Conservation (phyloP, 2,888 invertebrate genomes). For the Schrankia costaestrigalis region DNA sequence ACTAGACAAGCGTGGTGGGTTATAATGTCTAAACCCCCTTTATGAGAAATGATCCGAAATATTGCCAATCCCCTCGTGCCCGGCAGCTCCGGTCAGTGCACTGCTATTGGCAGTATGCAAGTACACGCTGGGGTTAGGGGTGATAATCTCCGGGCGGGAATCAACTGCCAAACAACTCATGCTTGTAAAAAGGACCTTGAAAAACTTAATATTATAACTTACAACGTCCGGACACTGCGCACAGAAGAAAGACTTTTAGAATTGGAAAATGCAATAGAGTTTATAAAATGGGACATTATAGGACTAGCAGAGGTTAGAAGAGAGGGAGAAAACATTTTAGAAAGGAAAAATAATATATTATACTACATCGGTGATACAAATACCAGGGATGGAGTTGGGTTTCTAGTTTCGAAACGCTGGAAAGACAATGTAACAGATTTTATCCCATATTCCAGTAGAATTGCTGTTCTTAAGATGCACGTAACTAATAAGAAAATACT, state of each 20-base stretch:
- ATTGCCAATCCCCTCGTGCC: background rate
- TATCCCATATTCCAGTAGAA: background rate
- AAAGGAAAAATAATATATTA: background rate
- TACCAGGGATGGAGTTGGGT: conserved; percentile 1
- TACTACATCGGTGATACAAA: background rate
- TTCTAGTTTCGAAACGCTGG: conserved; percentile 1
- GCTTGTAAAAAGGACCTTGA: background rate
- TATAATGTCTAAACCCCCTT: background rate
- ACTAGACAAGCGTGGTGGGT: no score
- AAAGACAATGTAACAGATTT: conserved; percentile 1
- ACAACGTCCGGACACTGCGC: conserved; percentile 1
- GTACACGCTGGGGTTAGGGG: background rate
- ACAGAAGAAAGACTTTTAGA: conserved; percentile 1
- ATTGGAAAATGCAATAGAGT: conserved; percentile 4
- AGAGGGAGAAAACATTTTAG: conserved; percentile 3
- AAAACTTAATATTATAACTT: background rate
- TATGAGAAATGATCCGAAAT: background rate
- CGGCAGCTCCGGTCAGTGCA: background rate
- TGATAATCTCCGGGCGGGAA: background rate
- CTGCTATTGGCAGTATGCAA: background rate
- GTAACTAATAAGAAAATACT: background rate
- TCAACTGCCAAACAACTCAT: background rate
- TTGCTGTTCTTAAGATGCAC: conserved; percentile 1
- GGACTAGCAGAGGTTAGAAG: conserved; percentile 1
- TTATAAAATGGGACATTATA: conserved; percentile 3